Conservation (phyloP, 1,140 invertebrate genomes). For the Mylabris phalerata region DNA sequence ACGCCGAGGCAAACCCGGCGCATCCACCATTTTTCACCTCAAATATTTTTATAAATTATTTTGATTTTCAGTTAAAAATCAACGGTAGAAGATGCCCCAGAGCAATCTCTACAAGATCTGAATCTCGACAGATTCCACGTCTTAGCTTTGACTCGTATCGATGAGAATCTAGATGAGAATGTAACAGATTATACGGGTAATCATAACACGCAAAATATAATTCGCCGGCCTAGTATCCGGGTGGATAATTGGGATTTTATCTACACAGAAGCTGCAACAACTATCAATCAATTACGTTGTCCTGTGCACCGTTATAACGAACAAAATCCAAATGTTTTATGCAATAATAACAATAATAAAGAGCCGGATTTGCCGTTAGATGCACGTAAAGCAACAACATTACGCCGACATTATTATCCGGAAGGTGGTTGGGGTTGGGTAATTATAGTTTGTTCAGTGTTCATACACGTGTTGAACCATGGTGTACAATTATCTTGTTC, state of each 20-base stretch:
- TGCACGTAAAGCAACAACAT: conserved; percentile 33
- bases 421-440: conserved; percentile 80
- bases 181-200: background rate
- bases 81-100: no score
- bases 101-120: no score
- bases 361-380: conserved; percentile 33
- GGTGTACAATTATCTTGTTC: conserved; percentile 54
- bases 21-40: no score
- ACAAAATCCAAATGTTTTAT: background rate
- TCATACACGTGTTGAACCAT: conserved; percentile 60
- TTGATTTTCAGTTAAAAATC: no score
- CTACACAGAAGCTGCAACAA: conserved; percentile 26
- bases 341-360: conserved; percentile 2
- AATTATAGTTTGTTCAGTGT: conserved; percentile 56
- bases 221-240: conserved; percentile 28
- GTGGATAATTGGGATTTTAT: conserved; percentile 39
- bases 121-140: conserved; percentile 32
- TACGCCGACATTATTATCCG: conserved; percentile 63
- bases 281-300: conserved; percentile 13
- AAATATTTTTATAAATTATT: no score
- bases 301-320: conserved; percentile 15
- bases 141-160: conserved; percentile 30
- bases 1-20: no score
- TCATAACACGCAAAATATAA: background rate
- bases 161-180: conserved; percentile 22